Base-by-base conservation (phyloP, 2,888 invertebrate species). In the Drosophila algonquin region DNA sequence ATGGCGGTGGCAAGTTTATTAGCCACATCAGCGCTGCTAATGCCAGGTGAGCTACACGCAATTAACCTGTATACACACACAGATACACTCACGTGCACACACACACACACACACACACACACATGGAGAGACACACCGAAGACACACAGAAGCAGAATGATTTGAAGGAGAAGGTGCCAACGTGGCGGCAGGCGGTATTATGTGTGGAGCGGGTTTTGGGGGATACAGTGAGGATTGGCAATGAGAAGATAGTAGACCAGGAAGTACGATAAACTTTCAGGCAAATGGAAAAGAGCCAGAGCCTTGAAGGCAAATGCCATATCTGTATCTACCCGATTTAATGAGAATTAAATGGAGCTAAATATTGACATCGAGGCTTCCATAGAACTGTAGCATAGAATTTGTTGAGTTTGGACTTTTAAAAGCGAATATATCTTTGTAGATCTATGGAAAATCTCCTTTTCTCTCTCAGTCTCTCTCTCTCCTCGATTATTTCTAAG, bases 1-100 rank as follows among this genome's bases (percentile, higher is more conserved):
- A 18, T 12, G 48, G 9, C 18, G 44, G 30, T 24, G 63, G 63
- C 57, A 68, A 58, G 73, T 73, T 74, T 74, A 74, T 74, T 72
- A 74, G 73, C 65, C 67, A 62, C 67, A 74, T 74, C 73, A 74
- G 67, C 53, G 73, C 32, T 63, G 73, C 73, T 74, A 74, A 74
- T 74, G 58, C 72, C 73, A 72, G 73, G 73, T 72, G 73, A 74
- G 73, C 73, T 65, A 72, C 72, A 74, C 62, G 62, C 73, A 74
- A 74, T 71, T 71, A 71, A 71, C 71, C 71, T 62, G 48, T n/a
- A 60, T 55, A 60, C 45, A 56, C 60, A 60, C 44, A 63, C 24
- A 56, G 53, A 44, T 12, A 57, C 24, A 50, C 1, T 18, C 30
- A 48, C 45, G 32, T 3, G 18, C 21, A 6, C 32, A 24, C 10